Base-by-base conservation (phyloP, 1,140 invertebrate species). In the Drosophila fuyamai region DNA sequence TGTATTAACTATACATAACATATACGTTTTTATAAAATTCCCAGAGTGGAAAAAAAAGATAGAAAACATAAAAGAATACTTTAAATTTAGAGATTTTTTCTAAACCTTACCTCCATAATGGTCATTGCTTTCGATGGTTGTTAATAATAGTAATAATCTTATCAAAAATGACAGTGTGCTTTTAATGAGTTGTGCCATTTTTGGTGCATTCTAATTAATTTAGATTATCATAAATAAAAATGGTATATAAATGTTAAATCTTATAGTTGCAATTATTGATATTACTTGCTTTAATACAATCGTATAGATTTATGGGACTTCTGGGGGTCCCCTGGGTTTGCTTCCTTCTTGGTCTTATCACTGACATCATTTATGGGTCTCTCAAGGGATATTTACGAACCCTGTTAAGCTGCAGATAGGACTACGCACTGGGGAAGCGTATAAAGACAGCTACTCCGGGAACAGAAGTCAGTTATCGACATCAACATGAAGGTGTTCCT, bases 401-500 rank as follows among this genome's bases (percentile, higher is more conserved):
- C 38, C 10, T 3, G 36, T 50, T 6, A 12, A n/a, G n/a, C 23
- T 10, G 6, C 10, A 38, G 60, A 65, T 70, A 65, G 7, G 27
- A n/a, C 10, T 18, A 12, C 8, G 12, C 18, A 55, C 4, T n/a
- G 9, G 35, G 7, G 10, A 4, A 7, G 16, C 14, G 38, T 66
- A 66, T 70, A 70, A 70, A 66, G 54, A 65, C 27, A 0, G 40
- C 53, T 51, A 29, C 10, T 57, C 53, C 27, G 5, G 57, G 14
- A 35, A 18, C 68, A n/a, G 65, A 55, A 54, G 40, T 70, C 55
- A 83, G 66, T 32, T 44, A 48, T 60, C 14, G 57, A 58, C 56
- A 89, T 43, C 54, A 79, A 72, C 51, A 84, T 70, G 66, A 70
- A 70, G 66, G 66, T 70, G 66, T 70, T 70, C 51, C 36, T 71